Evolutionary conservation across 2,888 invertebrate genomes (phyloP), one percentile per base, ranked within the genome.

Genomic region (Cerceris rybyensis): DNA sequence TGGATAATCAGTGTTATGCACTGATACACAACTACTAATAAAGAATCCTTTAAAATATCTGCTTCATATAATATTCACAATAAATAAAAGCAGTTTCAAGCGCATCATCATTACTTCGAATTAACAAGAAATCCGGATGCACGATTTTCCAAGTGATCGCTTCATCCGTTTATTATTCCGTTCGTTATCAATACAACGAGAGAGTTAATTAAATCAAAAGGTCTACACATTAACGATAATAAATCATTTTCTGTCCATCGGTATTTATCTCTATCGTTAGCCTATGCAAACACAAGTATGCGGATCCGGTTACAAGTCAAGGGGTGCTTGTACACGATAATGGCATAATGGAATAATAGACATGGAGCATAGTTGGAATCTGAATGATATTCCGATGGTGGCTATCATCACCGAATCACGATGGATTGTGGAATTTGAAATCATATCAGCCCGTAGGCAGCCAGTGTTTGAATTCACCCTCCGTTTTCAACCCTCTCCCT

Each of bases 231-330:
- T 54, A 50, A 39, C 41, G 41, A 14, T 69, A 64, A 79, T 81
- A 82, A 81, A 81, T 82, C 82, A 81, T 77, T 70, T 78, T 72
- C 72, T 50, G 59, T 82, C 70, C 64, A 43, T 60, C 55, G 43
- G 16, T 68, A 65, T 65, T 73, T 76, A 72, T 69, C 59, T 52
- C 52, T 71, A 75, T 75, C 69, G 69, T 75, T 73, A 72, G 59
- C 28, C 52, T 28, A 41, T 11, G 14, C n/a, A 58, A 4, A 14
- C 54, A 68, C 68, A 71, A 83, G 75, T 73, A 70, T 60, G 61
- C 71, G 66, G 70, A 67, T 83, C 70, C 69, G 69, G 66, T 83
- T 83, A 82, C 83, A 78, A 80, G 63, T 81, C 76, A 50, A 72
- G 70, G 54, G 41, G 14, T 42, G 9, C 46, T 60, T 28, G 55